Percentiles rank a stretch among this genome's conserved stretches.
Evolutionary conservation across 1,140 invertebrate species (phyloP).

Genomic region (Drosophila sturtevanti): DNA sequence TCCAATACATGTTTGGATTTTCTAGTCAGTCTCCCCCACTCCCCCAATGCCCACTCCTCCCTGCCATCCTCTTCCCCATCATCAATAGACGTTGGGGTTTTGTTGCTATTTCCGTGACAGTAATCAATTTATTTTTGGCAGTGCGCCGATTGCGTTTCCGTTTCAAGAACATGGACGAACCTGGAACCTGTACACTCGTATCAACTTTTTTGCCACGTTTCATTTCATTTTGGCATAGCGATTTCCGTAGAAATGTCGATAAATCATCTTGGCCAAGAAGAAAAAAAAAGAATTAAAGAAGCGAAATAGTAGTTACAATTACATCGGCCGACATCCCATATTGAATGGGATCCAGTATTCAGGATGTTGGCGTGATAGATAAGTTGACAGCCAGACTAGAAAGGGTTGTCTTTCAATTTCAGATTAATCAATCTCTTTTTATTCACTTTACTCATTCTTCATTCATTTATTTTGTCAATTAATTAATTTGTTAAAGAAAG

Average conservation of each 20-base stretch:
- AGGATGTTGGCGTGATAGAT: constrained; percentile 72
- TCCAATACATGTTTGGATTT: too few species aligned
- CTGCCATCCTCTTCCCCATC: not conserved
- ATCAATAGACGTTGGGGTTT: constrained; percentile 15
- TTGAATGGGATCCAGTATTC: constrained; percentile 27
- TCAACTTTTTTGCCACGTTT: constrained; percentile 51
- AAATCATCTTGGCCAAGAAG: constrained; percentile 61
- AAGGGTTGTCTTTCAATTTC: constrained; percentile 57
- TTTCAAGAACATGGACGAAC: constrained; percentile 42
- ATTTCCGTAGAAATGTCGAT: constrained; percentile 78
- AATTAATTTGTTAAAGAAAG: constrained; percentile 66
- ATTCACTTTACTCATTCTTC: constrained; percentile 17
- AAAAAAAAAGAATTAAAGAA: too few species aligned
- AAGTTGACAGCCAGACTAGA: constrained; percentile 52
- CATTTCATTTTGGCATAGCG: constrained; percentile 68
- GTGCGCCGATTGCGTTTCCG: constrained; percentile 77
- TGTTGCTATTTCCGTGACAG: constrained; percentile 80
- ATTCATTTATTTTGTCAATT: constrained; percentile 49
- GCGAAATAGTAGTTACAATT: constrained; percentile 26
- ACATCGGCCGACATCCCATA: constrained; percentile 6
- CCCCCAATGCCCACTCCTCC: not conserved
- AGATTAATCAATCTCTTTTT: constrained; percentile 63
- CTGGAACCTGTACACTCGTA: constrained; percentile 32
- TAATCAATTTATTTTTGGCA: constrained; percentile 83
- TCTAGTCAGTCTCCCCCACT: constrained; percentile 4